phyloP scores from a whole-genome alignment of 2,797 vertebrate genomes.

The Brachymystax lenok region DNA sequence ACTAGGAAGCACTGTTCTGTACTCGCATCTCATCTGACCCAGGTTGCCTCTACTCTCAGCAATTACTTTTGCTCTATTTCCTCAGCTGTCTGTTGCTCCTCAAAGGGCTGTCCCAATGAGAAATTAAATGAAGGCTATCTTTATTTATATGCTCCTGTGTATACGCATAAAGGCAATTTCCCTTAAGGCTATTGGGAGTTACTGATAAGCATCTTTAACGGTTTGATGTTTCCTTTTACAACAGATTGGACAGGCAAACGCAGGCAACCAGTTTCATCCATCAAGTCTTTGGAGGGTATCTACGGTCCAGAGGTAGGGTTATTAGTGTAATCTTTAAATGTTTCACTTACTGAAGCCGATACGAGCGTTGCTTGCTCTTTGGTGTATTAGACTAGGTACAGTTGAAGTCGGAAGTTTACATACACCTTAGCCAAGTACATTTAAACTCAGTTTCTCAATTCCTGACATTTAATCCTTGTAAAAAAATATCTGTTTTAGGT shows the following conservation, averaged over 20 bases:
- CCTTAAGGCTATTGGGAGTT: background rate
- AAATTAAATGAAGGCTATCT: background rate
- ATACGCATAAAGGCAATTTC: background rate
- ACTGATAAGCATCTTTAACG: background rate
- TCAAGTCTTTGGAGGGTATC: conserved; percentile 97
- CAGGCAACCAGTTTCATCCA: conserved; percentile 94
- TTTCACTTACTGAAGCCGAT: background rate
- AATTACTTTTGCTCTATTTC: conserved; percentile 38
- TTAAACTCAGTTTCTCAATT: too few relatives aligned
- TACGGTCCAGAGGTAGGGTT: conserved; percentile 89
- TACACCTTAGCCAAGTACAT: too few relatives aligned
- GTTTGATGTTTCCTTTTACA: conserved; percentile 40
- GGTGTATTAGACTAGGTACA: too few relatives aligned
- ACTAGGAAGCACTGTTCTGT: background rate
- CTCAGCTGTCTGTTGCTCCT: background rate
- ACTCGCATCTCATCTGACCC: background rate
- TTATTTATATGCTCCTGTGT: background rate
- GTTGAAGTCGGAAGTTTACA: too few relatives aligned
- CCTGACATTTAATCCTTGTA: too few relatives aligned
- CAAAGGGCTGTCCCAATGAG: background rate
- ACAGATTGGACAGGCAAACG: conserved; percentile 92
- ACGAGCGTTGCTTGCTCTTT: too few relatives aligned
- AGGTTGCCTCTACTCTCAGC: conserved; percentile 17
- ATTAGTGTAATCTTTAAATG: background rate
- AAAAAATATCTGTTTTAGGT: too few relatives aligned